Conservation (phyloP, 2,797 vertebrate species). For the Anolis apletophallus region DNA sequence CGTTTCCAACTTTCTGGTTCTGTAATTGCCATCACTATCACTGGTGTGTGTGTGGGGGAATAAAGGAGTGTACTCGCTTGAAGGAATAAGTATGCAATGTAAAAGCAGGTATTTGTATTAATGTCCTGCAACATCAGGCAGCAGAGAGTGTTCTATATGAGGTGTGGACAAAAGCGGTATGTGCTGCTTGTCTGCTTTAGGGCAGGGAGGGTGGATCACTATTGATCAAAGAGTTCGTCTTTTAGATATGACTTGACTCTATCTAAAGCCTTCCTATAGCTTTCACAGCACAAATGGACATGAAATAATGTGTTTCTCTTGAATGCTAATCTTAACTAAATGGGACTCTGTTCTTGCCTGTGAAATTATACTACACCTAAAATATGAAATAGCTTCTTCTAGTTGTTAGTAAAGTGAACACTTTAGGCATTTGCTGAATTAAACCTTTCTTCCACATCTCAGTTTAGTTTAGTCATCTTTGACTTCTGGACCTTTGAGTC, state of each 20-base stretch:
- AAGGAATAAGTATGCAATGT: background rate
- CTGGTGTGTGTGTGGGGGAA: too few species aligned
- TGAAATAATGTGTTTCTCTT: slow-evolving; percentile 71
- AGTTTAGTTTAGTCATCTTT: slow-evolving; percentile 59
- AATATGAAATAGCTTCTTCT: slow-evolving; percentile 58
- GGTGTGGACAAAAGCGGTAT: background rate
- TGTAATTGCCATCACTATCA: background rate
- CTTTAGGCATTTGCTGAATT: slow-evolving; percentile 52
- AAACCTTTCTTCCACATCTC: slow-evolving; percentile 31
- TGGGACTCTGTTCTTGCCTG: slow-evolving; percentile 42
- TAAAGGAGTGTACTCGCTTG: background rate
- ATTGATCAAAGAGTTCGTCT: background rate
- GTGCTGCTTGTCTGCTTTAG: background rate
- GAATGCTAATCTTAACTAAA: slow-evolving; percentile 64
- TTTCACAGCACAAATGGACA: slow-evolving; percentile 36
- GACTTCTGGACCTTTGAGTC: slow-evolving; percentile 55
- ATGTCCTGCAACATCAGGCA: background rate
- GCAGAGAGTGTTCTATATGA: background rate
- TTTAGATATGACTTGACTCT: background rate
- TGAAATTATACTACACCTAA: slow-evolving; percentile 52
- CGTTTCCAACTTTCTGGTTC: background rate
- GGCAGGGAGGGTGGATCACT: background rate
- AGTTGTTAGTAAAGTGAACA: slow-evolving; percentile 51
- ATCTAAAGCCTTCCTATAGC: background rate
- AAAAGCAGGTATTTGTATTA: background rate